These are phyloP conservation scores for Liparis tanakae DNA, from an alignment of 2,797 vertebrate genomes.

Conservation along the genomic window DNA sequence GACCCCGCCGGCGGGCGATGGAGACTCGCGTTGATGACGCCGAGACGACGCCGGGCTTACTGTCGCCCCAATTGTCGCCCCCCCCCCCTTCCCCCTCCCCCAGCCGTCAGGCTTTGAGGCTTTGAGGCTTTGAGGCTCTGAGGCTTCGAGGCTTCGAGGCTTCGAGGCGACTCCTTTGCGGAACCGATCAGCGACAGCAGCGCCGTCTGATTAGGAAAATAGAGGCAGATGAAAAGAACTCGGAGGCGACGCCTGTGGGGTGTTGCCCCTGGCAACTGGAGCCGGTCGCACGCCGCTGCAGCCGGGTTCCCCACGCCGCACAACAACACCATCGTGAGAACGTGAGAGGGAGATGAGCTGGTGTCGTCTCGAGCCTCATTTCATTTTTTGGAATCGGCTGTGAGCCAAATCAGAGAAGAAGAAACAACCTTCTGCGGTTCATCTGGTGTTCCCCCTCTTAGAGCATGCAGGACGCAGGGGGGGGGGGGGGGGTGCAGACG, in stretches of 20 bases:
- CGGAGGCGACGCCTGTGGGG: constrained; percentile 70
- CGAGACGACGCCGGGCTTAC: too few relatives aligned
- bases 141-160: neutral
- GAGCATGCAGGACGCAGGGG: too few relatives aligned
- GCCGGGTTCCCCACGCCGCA: constrained; percentile 55
- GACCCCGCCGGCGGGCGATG: constrained; percentile 58
- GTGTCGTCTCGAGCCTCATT: constrained; percentile 59
- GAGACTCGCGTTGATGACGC: constrained; percentile 73
- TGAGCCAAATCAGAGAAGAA: constrained; percentile 42
- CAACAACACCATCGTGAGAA: constrained; percentile 49
- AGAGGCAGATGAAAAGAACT: constrained; percentile 61
- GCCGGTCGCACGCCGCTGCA: constrained; percentile 40
- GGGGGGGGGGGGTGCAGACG: too few relatives aligned
- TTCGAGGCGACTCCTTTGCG: constrained; percentile 31
- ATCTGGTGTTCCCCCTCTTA: constrained; percentile 35
- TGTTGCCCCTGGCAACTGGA: constrained; percentile 78
- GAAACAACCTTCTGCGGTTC: constrained; percentile 21
- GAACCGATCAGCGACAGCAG: constrained; percentile 60
- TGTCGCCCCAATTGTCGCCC: too few relatives aligned
- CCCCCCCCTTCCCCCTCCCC: too few relatives aligned
- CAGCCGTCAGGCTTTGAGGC: too few relatives aligned
- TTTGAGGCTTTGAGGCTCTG: constrained; percentile 19
- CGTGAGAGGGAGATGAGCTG: constrained; percentile 40
- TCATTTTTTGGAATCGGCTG: constrained; percentile 68
- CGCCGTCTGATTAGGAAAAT: constrained; percentile 64